These are phyloP conservation scores for Azorinus chamasolen DNA, from an alignment of 2,888 invertebrate species.

Conservation along the genomic window DNA sequence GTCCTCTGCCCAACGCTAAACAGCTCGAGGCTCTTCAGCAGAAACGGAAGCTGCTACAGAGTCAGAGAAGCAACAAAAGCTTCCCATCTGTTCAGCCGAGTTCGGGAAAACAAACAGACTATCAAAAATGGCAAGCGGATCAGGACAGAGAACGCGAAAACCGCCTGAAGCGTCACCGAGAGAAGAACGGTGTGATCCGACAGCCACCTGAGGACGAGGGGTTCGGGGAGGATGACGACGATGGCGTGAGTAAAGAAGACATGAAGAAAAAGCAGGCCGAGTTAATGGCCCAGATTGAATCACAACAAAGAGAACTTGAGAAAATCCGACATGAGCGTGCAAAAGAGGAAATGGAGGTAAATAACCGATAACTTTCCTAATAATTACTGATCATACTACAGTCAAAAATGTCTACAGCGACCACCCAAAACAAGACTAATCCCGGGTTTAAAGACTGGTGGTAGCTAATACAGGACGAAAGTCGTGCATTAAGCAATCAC, in stretches of 20 bases:
- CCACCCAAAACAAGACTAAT: too few relatives aligned
- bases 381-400: not conserved
- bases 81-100: not conserved
- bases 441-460: too few relatives aligned
- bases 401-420: too few relatives aligned
- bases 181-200: slow-evolving; percentile 20
- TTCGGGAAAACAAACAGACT: slow-evolving; percentile 53
- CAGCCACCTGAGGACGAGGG: slow-evolving; percentile 52
- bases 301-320: slow-evolving; percentile 75
- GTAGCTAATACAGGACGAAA: too few relatives aligned
- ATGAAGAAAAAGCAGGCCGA: slow-evolving; percentile 72
- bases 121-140: slow-evolving; percentile 81
- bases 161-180: slow-evolving; percentile 57
- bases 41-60: slow-evolving; percentile 52
- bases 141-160: slow-evolving; percentile 73
- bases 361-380: too few relatives aligned
- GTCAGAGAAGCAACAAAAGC: slow-evolving; percentile 43
- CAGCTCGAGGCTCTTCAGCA: slow-evolving; percentile 64
- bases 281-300: slow-evolving; percentile 73
- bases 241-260: slow-evolving; percentile 56
- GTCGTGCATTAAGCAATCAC: too few relatives aligned
- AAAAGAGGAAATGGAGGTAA: slow-evolving; percentile 71
- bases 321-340: slow-evolving; percentile 65
- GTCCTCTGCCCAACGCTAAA: slow-evolving; percentile 63
- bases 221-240: slow-evolving; percentile 55